Evolutionary conservation across 30 jellyfish, hydroid and myxozoan genomes (phyloP).

Genomic region (Sanderia malayensis): DNA sequence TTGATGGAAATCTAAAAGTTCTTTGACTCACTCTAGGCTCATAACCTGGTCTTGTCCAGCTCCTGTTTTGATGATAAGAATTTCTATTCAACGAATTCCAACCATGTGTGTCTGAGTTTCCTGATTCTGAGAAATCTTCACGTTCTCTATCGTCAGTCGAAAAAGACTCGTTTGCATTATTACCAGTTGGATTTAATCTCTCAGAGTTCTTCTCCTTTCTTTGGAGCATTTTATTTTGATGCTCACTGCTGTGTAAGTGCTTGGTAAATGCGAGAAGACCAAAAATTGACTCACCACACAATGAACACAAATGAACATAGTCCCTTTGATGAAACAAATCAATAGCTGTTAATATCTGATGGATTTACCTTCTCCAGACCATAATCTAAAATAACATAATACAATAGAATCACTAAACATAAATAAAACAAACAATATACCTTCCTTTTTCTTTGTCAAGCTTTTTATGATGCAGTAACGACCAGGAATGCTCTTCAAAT

Average conservation of each 20-base stretch:
- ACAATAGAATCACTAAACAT: neutral
- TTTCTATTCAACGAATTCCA: too few species aligned
- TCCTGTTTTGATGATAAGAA: neutral
- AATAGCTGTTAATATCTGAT: too few species aligned
- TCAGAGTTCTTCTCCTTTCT: slow-evolving; percentile 36
- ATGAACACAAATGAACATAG: slow-evolving; percentile 41
- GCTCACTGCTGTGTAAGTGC: slow-evolving; percentile 73
- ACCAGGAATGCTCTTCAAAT: slow-evolving; percentile 69
- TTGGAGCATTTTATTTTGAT: slow-evolving; percentile 46
- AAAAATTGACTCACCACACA: slow-evolving; percentile 47
- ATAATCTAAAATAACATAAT: neutral
- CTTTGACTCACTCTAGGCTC: neutral
- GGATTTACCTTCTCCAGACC: too few species aligned
- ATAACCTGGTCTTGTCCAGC: neutral
- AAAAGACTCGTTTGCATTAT: neutral
- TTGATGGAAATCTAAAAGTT: too few species aligned
- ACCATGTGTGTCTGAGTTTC: too few species aligned
- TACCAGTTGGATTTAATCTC: neutral
- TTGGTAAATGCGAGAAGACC: slow-evolving; percentile 67
- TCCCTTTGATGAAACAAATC: too few species aligned
- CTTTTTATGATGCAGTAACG: slow-evolving; percentile 67
- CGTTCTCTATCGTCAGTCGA: too few species aligned
- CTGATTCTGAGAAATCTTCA: too few species aligned
- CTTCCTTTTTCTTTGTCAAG: slow-evolving; percentile 78
- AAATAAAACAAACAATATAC: too few species aligned